Evolutionary conservation across 1,140 invertebrate genomes (phyloP).

Genomic region (Anagrus nilaparvatae): DNA sequence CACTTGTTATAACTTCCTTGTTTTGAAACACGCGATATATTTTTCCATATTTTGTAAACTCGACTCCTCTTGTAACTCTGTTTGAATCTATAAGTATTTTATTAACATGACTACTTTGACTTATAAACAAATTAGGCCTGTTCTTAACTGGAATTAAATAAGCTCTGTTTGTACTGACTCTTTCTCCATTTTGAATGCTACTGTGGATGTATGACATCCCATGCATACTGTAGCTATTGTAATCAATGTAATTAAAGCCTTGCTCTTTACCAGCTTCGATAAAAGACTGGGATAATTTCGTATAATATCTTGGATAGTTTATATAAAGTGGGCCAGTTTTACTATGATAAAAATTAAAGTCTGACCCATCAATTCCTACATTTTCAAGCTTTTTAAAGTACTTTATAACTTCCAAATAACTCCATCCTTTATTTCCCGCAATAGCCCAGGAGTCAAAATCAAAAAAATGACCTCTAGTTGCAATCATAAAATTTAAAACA

Average conservation of each 20-base stretch:
- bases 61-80: conserved; percentile 52
- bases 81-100: conserved; percentile 62
- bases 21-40: conserved; percentile 47
- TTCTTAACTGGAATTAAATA: conserved; percentile 56
- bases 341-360: no score
- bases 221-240: conserved; percentile 56
- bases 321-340: conserved; percentile 52
- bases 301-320: conserved; percentile 44
- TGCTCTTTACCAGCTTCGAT: conserved; percentile 54
- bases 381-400: conserved; percentile 76
- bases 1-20: conserved; percentile 65
- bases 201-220: conserved; percentile 55
- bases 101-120: conserved; percentile 53
- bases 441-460: conserved; percentile 73
- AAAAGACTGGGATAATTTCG: conserved; percentile 54
- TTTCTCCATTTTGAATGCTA: conserved; percentile 56
- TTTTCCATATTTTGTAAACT: conserved; percentile 45
- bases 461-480: conserved; percentile 62
- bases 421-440: conserved; percentile 73
- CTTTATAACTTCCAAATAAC: conserved; percentile 67
- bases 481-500: conserved; percentile 86
- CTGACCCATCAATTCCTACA: conserved; percentile 46
- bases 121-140: conserved; percentile 54
- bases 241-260: conserved; percentile 58
- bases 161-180: conserved; percentile 62